Conservation (phyloP, 1,140 invertebrate genomes). For the Neoseiulus cucumeris region DNA sequence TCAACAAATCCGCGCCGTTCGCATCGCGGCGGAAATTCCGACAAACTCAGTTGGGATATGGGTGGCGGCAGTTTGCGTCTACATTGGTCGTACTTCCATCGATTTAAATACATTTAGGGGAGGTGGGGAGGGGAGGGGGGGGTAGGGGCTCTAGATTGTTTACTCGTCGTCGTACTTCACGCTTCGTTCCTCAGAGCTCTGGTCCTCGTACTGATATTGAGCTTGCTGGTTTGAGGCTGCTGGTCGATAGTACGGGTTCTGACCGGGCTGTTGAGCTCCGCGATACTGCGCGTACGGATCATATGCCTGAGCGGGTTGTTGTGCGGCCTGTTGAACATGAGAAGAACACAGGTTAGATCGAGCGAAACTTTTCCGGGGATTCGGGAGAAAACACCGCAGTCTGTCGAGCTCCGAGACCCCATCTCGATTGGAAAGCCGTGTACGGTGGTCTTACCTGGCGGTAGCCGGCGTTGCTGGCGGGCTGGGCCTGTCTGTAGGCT, state of each 20-base stretch:
- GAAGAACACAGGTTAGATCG: background rate
- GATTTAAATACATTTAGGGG: too few species aligned
- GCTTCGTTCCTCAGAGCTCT: background rate
- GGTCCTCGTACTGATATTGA: constrained; percentile 8
- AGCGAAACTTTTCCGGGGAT: too few species aligned
- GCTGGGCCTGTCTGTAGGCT: constrained; percentile 14
- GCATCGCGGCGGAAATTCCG: too few species aligned
- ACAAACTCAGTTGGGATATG: too few species aligned
- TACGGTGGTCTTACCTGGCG: background rate
- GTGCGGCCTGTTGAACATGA: background rate
- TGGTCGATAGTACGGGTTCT: background rate
- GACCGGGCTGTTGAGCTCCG: background rate
- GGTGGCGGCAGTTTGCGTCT: too few species aligned
- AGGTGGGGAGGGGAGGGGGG: too few species aligned
- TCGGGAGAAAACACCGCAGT: too few species aligned
- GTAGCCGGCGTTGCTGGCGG: background rate
- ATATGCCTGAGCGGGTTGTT: background rate
- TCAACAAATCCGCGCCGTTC: too few species aligned
- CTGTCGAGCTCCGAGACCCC: too few species aligned
- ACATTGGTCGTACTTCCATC: too few species aligned
- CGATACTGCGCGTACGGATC: constrained; percentile 8
- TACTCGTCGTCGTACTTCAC: constrained; percentile 9
- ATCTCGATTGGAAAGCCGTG: too few species aligned
- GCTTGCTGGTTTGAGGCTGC: background rate
- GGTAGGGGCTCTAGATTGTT: background rate